Conservation (phyloP, 2,888 invertebrate genomes). For the Ormyrus thymus region DNA sequence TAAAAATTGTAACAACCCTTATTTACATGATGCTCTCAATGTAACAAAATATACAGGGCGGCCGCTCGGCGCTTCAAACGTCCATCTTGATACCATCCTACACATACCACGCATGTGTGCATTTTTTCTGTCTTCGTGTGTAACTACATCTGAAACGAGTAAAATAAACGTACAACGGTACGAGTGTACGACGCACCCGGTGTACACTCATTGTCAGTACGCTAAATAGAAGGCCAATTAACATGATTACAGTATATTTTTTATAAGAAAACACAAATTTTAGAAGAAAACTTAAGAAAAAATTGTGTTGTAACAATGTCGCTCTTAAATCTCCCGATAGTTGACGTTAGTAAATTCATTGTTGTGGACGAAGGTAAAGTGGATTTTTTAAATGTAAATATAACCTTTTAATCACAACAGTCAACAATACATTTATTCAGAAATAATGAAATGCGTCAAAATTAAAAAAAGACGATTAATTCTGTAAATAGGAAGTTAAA, state of each 20-base stretch:
- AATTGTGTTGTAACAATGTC: slow-evolving; percentile 25
- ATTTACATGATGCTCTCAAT: slow-evolving; percentile 44
- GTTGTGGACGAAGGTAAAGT: slow-evolving; percentile 69
- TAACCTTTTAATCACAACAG: slow-evolving; percentile 24
- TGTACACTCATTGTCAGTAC: neutral
- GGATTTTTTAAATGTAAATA: slow-evolving; percentile 19
- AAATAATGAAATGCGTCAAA: too few relatives aligned
- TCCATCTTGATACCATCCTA: slow-evolving; percentile 8
- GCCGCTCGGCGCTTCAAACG: slow-evolving; percentile 14
- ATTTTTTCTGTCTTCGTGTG: neutral
- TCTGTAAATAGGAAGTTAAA: too few relatives aligned
- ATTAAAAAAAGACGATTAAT: too few relatives aligned
- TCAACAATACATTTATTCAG: too few relatives aligned
- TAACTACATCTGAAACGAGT: too few relatives aligned
- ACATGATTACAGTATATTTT: neutral
- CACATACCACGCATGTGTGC: neutral
- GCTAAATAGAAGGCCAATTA: neutral
- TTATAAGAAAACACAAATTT: neutral
- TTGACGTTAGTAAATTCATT: slow-evolving; percentile 60
- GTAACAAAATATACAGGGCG: slow-evolving; percentile 19
- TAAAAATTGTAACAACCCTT: neutral
- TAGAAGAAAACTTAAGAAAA: neutral
- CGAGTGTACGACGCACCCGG: neutral
- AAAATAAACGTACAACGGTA: too few relatives aligned
- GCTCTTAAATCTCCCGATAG: slow-evolving; percentile 30